A percentile compares a stretch with the other conserved stretches of the same genome.
These are phyloP conservation scores for Decapterus maruadsi DNA, from an alignment of 2,797 vertebrate genomes.

Conservation along the genomic window DNA sequence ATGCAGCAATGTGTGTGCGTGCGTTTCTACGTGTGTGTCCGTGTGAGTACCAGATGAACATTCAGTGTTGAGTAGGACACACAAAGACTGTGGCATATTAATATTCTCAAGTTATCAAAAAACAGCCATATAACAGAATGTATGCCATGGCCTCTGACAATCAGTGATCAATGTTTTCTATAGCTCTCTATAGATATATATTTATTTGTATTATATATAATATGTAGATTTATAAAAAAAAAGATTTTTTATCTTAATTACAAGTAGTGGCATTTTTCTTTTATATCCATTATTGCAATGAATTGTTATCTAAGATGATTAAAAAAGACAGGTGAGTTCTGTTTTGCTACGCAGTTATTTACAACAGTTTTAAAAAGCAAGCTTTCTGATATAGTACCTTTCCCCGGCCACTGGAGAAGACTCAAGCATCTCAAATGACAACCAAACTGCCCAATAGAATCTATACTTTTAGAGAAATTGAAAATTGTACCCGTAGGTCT, in stretches of 20 bases:
- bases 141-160: slow-evolving; percentile 90
- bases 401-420: slow-evolving; percentile 53
- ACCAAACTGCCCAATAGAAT: slow-evolving; percentile 41
- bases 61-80: slow-evolving; percentile 88
- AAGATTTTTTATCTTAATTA: slow-evolving; percentile 89
- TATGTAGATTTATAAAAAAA: slow-evolving; percentile 90
- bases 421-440: slow-evolving; percentile 66
- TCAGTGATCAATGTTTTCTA: slow-evolving; percentile 91
- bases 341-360: slow-evolving; percentile 95
- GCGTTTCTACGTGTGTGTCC: slow-evolving; percentile 57
- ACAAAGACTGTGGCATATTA: slow-evolving; percentile 86
- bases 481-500: slow-evolving; percentile 35
- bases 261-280: slow-evolving; percentile 94
- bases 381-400: slow-evolving; percentile 83
- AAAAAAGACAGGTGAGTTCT: slow-evolving; percentile 96
- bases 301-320: slow-evolving; percentile 97
- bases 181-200: slow-evolving; percentile 83
- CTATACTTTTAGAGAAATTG: slow-evolving; percentile 23
- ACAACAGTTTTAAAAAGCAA: slow-evolving; percentile 98
- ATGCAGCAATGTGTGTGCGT: slow-evolving; percentile 61
- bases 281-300: slow-evolving; percentile 99
- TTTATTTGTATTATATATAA: slow-evolving; percentile 84
- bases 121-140: slow-evolving; percentile 86
- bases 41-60: slow-evolving; percentile 85
- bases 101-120: slow-evolving; percentile 81